Evolutionary conservation across 1,140 invertebrate species (phyloP).

Genomic region (Augochlora pura): DNA sequence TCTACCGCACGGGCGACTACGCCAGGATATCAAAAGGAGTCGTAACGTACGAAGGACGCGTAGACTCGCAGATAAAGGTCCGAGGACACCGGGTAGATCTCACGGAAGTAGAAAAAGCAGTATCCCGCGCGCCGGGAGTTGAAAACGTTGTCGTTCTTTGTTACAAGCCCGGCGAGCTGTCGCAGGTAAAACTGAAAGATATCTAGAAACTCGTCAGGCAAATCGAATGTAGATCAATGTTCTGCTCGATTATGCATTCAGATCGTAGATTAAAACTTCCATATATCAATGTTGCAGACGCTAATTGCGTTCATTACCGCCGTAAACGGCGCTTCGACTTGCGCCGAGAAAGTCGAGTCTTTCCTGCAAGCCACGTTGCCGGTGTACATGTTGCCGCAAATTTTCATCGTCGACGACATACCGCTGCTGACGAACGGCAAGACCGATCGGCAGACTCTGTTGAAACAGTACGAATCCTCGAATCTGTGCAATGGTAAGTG

Average conservation of each 20-base stretch:
- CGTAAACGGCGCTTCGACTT: slow-evolving; percentile 79
- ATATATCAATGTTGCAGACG: slow-evolving; percentile 78
- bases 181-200: slow-evolving; percentile 79
- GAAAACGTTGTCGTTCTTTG: slow-evolving; percentile 88
- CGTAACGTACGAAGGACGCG: slow-evolving; percentile 89
- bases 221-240: slow-evolving; percentile 1
- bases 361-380: slow-evolving; percentile 84
- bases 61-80: slow-evolving; percentile 93
- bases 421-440: slow-evolving; percentile 92
- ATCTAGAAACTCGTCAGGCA: too few species aligned
- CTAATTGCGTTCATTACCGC: slow-evolving; percentile 87
- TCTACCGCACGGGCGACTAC: slow-evolving; percentile 92
- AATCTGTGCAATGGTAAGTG: slow-evolving; percentile 80
- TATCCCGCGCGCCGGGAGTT: slow-evolving; percentile 81
- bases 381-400: slow-evolving; percentile 88
- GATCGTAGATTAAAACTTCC: neutral
- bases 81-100: slow-evolving; percentile 92
- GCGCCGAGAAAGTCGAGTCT: slow-evolving; percentile 84
- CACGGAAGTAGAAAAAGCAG: slow-evolving; percentile 89
- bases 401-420: slow-evolving; percentile 86
- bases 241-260: neutral
- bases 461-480: slow-evolving; percentile 86
- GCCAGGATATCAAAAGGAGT: slow-evolving; percentile 86
- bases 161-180: slow-evolving; percentile 87
- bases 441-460: slow-evolving; percentile 88